Percentiles rank a stretch among this genome's conserved stretches.
These are phyloP conservation scores for Hymenopus coronatus DNA, from an alignment of 2,888 invertebrate genomes.

Conservation along the genomic window DNA sequence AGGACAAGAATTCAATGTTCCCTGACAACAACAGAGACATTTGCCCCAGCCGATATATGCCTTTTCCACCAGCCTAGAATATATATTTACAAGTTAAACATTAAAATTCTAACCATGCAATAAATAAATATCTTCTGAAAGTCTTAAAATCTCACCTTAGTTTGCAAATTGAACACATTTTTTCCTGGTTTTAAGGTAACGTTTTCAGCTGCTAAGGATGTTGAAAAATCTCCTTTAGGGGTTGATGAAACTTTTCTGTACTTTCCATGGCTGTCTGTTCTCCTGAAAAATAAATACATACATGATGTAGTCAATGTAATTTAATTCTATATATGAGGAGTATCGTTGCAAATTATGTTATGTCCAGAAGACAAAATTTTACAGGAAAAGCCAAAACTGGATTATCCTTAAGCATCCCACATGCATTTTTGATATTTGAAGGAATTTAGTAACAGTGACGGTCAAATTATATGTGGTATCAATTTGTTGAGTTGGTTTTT, in stretches of 20 bases:
- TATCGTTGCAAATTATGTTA: too few species aligned
- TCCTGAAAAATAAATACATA: slow-evolving; percentile 36
- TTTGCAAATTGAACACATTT: slow-evolving; percentile 46
- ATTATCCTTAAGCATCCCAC: too few species aligned
- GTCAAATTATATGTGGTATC: too few species aligned
- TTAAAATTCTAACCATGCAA: not conserved
- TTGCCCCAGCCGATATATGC: slow-evolving; percentile 69
- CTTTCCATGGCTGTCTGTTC: slow-evolving; percentile 54
- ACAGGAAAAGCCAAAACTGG: too few species aligned
- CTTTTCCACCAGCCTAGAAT: slow-evolving; percentile 52
- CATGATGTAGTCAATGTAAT: too few species aligned
- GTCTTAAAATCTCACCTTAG: slow-evolving; percentile 43
- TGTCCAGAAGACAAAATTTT: too few species aligned
- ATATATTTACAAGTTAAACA: not conserved
- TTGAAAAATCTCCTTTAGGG: slow-evolving; percentile 62
- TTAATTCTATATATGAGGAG: too few species aligned
- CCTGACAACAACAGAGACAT: slow-evolving; percentile 61
- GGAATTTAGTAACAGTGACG: too few species aligned
- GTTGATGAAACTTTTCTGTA: slow-evolving; percentile 66
- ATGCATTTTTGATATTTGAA: too few species aligned
- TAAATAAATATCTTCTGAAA: not conserved
- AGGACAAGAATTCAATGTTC: slow-evolving; percentile 70
- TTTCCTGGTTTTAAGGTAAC: slow-evolving; percentile 47
- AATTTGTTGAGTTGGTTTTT: too few species aligned
- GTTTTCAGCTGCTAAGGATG: slow-evolving; percentile 52